Conservation (phyloP, 2,797 vertebrate genomes). For the Epinephelus awoara region DNA sequence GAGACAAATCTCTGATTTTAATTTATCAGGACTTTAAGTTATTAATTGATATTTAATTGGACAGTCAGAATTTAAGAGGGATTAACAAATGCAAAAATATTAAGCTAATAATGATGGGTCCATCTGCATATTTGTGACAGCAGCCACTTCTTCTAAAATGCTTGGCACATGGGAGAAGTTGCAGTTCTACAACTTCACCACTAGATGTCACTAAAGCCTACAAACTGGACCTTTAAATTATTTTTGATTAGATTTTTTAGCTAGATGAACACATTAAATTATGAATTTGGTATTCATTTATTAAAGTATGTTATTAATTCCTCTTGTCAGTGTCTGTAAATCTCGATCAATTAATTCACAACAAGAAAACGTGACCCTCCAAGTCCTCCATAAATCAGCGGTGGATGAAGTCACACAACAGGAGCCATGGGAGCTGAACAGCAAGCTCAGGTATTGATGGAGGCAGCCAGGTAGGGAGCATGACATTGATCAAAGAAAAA, state of each 20-base stretch:
- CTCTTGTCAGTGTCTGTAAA: conserved; percentile 12
- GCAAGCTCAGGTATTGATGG: conserved; percentile 16
- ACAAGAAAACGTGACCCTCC: neutral
- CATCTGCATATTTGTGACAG: no score
- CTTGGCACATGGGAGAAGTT: no score
- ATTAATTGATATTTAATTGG: conserved; percentile 1
- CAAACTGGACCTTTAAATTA: neutral
- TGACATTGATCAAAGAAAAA: conserved; percentile 35
- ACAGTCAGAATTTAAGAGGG: conserved; percentile 10
- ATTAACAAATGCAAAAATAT: neutral
- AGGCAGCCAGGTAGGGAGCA: conserved; percentile 38
- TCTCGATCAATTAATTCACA: neutral
- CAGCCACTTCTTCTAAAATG: no score
- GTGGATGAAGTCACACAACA: conserved; percentile 30
- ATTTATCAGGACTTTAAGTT: neutral
- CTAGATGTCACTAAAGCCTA: no score
- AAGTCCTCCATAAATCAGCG: conserved; percentile 43
- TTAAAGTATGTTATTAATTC: conserved; percentile 1
- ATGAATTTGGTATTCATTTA: neutral
- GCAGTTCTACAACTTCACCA: no score
- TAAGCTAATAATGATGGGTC: neutral
- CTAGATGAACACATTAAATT: neutral
- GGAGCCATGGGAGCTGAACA: conserved; percentile 20
- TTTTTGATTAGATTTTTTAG: neutral
- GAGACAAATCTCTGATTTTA: no score